Evolutionary conservation across 2,113 vertebrate genomes (phyloP).

Genomic region (Petaurus breviceps): DNA sequence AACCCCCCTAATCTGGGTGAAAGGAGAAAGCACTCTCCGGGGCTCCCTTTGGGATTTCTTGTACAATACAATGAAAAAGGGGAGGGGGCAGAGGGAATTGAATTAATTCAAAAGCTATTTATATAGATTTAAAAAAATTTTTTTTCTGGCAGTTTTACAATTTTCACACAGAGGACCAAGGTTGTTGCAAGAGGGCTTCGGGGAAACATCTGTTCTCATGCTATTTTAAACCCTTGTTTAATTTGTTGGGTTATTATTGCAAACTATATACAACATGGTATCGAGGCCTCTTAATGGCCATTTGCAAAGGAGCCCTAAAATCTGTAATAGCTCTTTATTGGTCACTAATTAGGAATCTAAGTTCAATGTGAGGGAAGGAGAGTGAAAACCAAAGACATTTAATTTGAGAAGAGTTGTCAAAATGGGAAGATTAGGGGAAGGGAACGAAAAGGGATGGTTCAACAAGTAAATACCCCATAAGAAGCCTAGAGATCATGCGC

Average conservation of each 20-base stretch:
- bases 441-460: not conserved
- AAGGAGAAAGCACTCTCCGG: conserved; percentile 53
- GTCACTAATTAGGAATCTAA: conserved; percentile 10
- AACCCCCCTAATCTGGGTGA: conserved; percentile 34
- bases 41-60: conserved; percentile 50
- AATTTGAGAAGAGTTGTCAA: not conserved
- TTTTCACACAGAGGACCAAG: not conserved
- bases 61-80: conserved; percentile 41
- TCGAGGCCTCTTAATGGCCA: conserved; percentile 7
- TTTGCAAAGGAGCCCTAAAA: not conserved
- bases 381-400: conserved; percentile 36
- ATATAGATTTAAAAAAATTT: not conserved
- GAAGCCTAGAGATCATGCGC: not conserved
- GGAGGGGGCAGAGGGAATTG: not conserved
- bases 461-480: conserved; percentile 26
- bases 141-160: not conserved
- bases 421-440: not conserved
- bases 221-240: not conserved
- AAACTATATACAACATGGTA: not conserved
- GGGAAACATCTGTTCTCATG: conserved; percentile 1
- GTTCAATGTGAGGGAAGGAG: conserved; percentile 9
- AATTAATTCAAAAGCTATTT: conserved; percentile 46
- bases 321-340: not conserved
- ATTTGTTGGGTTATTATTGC: conserved; percentile 27
- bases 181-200: not conserved